Evolutionary conservation across 2,888 invertebrate genomes (phyloP).

Genomic region (Kryphioiulus occultus): DNA sequence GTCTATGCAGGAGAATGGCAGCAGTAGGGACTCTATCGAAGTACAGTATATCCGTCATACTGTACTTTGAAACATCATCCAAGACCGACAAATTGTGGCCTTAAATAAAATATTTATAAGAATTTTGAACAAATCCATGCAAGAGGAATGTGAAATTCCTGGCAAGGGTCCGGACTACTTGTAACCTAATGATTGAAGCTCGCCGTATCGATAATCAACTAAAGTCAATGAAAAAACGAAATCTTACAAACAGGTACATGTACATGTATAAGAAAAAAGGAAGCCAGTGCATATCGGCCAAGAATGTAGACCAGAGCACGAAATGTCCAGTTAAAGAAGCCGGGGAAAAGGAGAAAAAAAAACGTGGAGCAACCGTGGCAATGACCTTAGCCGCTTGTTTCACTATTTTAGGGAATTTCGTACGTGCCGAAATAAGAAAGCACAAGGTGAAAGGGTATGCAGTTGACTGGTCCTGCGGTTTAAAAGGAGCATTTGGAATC

Average conservation of each 20-base stretch:
- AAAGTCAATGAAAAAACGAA: neutral
- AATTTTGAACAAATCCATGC: neutral
- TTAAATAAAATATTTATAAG: neutral
- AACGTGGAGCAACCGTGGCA: conserved; percentile 4
- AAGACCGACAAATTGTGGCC: neutral
- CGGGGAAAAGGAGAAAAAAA: neutral
- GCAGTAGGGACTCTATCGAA: no score
- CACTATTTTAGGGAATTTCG: conserved; percentile 28
- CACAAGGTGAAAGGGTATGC: neutral
- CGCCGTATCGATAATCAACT: neutral
- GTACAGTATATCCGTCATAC: neutral
- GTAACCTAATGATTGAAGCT: no score
- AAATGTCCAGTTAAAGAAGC: conserved; percentile 41
- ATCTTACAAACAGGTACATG: conserved; percentile 22
- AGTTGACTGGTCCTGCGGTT: conserved; percentile 7
- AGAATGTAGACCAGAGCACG: conserved; percentile 50
- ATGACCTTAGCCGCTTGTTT: conserved; percentile 32
- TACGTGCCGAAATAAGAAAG: conserved; percentile 1
- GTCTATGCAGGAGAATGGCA: no score
- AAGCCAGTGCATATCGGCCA: conserved; percentile 47
- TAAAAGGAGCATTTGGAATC: neutral
- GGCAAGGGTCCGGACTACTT: neutral
- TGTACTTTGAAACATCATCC: neutral
- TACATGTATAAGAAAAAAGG: conserved; percentile 33
- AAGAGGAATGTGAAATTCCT: neutral